Base-by-base conservation (phyloP, 2,797 vertebrate species). In the Odontamblyopus rebecca region DNA sequence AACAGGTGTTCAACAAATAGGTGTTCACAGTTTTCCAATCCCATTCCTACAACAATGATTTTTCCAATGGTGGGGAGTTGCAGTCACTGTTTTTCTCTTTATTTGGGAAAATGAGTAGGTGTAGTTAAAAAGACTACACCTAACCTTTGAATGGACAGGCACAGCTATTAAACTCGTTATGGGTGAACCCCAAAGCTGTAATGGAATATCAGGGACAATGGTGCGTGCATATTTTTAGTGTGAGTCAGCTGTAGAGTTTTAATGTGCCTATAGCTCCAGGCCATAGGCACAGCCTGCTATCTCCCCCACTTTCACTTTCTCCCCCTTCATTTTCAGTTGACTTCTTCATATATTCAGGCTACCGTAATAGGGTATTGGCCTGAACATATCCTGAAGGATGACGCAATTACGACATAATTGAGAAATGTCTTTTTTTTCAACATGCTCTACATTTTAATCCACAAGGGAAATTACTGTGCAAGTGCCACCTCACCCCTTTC, bases 151-250 rank as follows among this genome's bases (percentile, higher is more conserved):
- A 56, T 57, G 67, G 81, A 13, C 50, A 8, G 67, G 54, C 61
- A 19, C 38, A 38, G 38, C 62, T 23, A 67, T 70, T 65, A 53
- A 53, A 79, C 76, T 57, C 48, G 41, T 78, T 82, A 65, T 48
- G 19, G 48, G 4, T 76, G 72, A 81, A 83, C 78, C 56, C 29
- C 70, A 78, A 77, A 77, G 73, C 54, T 57, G 53, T 54, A 68
- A 74, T 71, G 16, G 54, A 32, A 65, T 23, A 27, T 6, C 57
- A 62, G 56, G n/a, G 19, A 54, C 44, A 72, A 53, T 60, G 82
- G 84, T 73, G 85, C 81, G 82, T 74, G 73, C 72, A 12, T 56
- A 48, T 71, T 63, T 68, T 68, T 13, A 30, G 16, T 56, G 38
- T 72, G 69, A 11, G 44, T 81, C 74, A 78, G 29, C 9, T 0